Conservation (phyloP, 2,888 invertebrate genomes). For the Exephanes ischioxanthus region DNA sequence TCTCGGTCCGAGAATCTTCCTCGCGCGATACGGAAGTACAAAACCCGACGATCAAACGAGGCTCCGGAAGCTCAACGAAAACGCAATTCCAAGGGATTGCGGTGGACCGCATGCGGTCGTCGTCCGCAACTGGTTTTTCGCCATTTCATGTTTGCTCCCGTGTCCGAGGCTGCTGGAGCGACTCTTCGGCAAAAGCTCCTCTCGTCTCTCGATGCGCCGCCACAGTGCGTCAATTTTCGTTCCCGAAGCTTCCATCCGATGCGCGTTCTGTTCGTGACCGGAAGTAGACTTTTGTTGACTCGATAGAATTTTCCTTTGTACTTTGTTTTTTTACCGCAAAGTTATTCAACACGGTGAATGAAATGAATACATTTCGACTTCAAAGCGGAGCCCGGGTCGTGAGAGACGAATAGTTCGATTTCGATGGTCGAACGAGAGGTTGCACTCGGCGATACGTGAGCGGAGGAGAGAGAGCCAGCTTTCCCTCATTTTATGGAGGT, state of each 20-base stretch:
- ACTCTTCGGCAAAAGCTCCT: neutral
- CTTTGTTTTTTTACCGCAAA: neutral
- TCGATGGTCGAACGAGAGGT: constrained; percentile 11
- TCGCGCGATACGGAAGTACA: neutral
- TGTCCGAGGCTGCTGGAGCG: neutral
- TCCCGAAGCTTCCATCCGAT: neutral
- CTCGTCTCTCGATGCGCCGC: neutral
- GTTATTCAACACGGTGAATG: neutral
- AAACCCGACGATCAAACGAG: neutral
- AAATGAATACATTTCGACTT: neutral
- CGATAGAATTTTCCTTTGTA: neutral
- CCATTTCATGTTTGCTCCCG: neutral
- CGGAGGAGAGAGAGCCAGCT: neutral
- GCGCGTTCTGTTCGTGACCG: neutral
- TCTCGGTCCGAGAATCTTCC: neutral
- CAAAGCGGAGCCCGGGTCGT: neutral
- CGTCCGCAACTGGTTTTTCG: neutral
- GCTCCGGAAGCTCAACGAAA: neutral
- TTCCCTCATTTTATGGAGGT: constrained; percentile 12
- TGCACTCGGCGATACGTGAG: constrained; percentile 2
- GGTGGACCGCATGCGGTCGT: neutral
- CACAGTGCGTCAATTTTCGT: neutral
- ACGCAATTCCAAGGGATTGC: constrained; percentile 16
- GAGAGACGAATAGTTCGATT: constrained; percentile 28
- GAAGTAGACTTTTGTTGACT: neutral